Percentiles rank a stretch among this genome's conserved stretches.
These are phyloP conservation scores for Thamnophis sirtalis DNA, from an alignment of 2,113 vertebrate genomes.

Conservation along the genomic window DNA sequence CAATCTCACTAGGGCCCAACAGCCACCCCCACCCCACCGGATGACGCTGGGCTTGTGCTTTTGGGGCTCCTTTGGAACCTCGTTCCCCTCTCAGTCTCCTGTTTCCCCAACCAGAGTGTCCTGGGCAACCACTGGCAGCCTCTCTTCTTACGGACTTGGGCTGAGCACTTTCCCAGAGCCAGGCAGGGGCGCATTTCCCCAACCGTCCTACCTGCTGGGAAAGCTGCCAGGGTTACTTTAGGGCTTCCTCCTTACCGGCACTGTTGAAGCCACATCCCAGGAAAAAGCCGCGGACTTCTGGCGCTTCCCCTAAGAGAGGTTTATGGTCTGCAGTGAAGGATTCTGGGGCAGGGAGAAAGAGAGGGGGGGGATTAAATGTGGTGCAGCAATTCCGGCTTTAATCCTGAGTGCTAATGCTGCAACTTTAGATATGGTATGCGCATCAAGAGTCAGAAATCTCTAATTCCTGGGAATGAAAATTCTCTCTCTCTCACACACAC, in stretches of 20 bases:
- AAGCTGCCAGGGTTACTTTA: background rate
- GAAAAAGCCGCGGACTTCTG: conserved; percentile 91
- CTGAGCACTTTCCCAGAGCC: background rate
- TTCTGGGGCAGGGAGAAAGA: conserved; percentile 67
- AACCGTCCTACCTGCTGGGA: background rate
- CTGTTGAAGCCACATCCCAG: conserved; percentile 98
- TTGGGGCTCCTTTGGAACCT: background rate
- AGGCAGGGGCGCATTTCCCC: background rate
- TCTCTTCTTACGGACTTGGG: background rate
- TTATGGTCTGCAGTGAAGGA: conserved; percentile 97
- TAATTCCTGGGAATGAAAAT: background rate
- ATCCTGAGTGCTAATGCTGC: background rate
- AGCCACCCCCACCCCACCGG: background rate
- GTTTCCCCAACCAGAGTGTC: background rate
- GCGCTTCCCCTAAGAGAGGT: conserved; percentile 91
- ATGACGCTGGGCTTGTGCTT: background rate
- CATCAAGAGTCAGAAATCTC: background rate
- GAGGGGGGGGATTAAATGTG: background rate
- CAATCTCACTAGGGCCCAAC: background rate
- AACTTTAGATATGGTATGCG: background rate
- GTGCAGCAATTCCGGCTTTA: background rate
- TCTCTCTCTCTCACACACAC: background rate
- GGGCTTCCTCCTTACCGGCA: conserved; percentile 73
- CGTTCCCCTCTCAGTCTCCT: background rate
- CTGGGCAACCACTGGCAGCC: background rate